Conservation (phyloP, 35 echinoderm and acorn worm species). For the Heliocidaris tuberculata region DNA sequence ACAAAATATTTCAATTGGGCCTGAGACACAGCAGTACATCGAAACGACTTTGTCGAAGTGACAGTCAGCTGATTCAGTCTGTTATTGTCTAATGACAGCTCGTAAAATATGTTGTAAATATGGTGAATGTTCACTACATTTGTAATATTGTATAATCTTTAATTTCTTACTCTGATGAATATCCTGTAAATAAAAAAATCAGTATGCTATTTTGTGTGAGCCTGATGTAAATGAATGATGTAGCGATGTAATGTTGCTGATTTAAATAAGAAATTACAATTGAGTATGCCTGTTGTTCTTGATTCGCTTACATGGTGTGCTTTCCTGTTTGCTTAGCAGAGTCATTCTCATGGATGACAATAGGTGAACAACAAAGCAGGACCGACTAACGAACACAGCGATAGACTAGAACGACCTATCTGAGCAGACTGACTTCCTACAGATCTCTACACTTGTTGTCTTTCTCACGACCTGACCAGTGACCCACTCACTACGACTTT, state of each 20-base stretch:
- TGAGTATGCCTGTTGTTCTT: background rate
- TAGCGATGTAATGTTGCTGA: background rate
- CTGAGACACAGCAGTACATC: background rate
- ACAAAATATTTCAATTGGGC: background rate
- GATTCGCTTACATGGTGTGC: background rate
- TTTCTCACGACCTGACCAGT: no score
- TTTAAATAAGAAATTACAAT: no score
- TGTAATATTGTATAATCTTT: background rate
- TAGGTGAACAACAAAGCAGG: background rate
- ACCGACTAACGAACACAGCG: background rate
- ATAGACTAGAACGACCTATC: background rate
- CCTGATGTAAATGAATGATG: background rate
- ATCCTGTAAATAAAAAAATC: background rate
- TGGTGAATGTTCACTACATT: background rate
- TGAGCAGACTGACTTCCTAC: background rate
- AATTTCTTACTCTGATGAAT: background rate
- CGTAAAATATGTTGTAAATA: background rate
- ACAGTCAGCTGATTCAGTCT: background rate
- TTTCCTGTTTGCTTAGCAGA: background rate
- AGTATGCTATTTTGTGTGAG: background rate
- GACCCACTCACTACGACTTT: no score
- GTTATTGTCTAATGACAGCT: background rate
- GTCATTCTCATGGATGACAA: background rate
- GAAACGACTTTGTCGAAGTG: background rate
- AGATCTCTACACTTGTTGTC: no score